Conservation (phyloP, 2,888 invertebrate genomes). For the Synergus umbraculus region DNA sequence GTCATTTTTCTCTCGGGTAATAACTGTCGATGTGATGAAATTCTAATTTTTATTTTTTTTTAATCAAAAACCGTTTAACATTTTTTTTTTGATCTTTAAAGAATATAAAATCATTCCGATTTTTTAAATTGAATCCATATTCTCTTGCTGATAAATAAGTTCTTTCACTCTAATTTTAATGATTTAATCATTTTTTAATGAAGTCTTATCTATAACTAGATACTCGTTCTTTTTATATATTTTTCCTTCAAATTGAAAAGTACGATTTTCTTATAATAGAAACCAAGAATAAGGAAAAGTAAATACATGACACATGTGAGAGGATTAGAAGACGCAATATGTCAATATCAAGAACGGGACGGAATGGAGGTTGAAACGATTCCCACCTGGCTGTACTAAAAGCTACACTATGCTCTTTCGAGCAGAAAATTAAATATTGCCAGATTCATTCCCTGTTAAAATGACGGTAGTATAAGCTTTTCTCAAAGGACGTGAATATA, state of each 20-base stretch:
- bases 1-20: conserved; percentile 22
- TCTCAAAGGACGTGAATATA: neutral
- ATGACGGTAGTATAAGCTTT: neutral
- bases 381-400: conserved; percentile 27
- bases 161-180: no score
- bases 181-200: no score
- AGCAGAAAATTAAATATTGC: neutral
- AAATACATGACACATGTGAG: neutral
- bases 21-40: conserved; percentile 24
- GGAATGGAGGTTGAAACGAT: neutral
- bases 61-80: neutral
- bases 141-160: no score
- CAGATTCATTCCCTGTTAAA: neutral
- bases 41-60: neutral
- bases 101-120: no score
- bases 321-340: conserved; percentile 4
- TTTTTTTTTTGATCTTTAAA: no score
- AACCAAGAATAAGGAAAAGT: neutral
- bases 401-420: conserved; percentile 27
- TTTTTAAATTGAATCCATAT: no score
- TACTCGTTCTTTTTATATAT: no score
- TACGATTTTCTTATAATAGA: neutral
- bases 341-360: conserved; percentile 28
- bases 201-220: no score
- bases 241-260: neutral